Evolutionary conservation across 1,140 invertebrate species (phyloP), one percentile per base, ranked within the genome.

Genomic region (Drosophila melanica): DNA sequence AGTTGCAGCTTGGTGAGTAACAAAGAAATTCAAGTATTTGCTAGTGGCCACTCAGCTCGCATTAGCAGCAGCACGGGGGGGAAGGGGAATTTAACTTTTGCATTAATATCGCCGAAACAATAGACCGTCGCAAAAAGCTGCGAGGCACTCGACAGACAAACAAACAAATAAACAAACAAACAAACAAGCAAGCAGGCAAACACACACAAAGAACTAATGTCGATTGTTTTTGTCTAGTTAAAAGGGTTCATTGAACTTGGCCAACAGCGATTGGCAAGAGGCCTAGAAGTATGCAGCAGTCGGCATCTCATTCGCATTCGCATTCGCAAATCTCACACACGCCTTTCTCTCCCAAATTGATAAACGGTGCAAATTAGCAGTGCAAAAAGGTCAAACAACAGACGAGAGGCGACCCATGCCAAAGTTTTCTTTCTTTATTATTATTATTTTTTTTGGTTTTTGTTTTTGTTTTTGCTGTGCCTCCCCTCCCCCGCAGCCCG

Each of bases 371-470:
- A 85, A 86, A 86, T 86, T 85, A 81, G 77, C 66, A 70, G 64
- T 47, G 66, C 64, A 68, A 79, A 85, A 85, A 85, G 81, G 81
- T 85, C 81, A 85, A 85, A 78, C 59, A 72, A 60, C 69, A 71
- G 81, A 81, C 81, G 63, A 48, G 42, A 42, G 44, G 33, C 12
- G 33, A 14, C 23, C n/a, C 27, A 14, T 10, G 23, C 47, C 10
- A 33, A 12, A 33, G 10, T 23, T 60, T 50, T 42, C 27, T 27
- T 27, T 7, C 5, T 23, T 23, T 20, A n/a, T n/a, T n/a, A n/a
- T n/a, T n/a, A n/a, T n/a, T n/a, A n/a, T 37, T 42, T 55, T 59
- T 7, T 33, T 30, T 5, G n/a, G n/a, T n/a, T n/a, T n/a, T n/a
- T n/a, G n/a, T 30, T 30, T 5, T 30, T 1, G 27, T 14, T 45